Evolutionary conservation across 2,113 vertebrate genomes (phyloP).

Genomic region (Lagenorhynchus albirostris): DNA sequence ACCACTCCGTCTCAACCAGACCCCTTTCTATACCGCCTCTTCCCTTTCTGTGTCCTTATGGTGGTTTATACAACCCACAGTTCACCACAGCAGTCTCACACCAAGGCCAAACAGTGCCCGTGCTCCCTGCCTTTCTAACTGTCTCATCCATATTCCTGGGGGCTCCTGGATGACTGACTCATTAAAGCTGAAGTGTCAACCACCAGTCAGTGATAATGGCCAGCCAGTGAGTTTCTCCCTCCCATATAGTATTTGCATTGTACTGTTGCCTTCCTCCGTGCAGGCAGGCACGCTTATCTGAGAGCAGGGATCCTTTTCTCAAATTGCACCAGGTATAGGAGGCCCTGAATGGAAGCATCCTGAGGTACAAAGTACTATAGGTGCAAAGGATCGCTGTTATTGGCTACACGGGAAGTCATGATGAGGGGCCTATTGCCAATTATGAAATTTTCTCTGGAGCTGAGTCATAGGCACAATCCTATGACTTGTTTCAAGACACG

Average conservation of each 20-base stretch:
- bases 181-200: background rate
- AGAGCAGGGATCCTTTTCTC: background rate
- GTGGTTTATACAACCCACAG: background rate
- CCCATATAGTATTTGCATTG: background rate
- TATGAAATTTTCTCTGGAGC: slow-evolving; percentile 10
- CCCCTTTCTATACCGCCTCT: background rate
- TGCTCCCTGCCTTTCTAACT: background rate
- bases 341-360: background rate
- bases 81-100: background rate
- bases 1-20: background rate
- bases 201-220: background rate
- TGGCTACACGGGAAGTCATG: slow-evolving; percentile 1
- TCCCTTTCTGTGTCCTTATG: background rate
- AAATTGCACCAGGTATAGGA: background rate
- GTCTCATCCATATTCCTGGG: background rate
- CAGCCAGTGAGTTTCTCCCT: background rate
- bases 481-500: background rate
- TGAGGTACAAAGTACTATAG: background rate
- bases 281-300: background rate
- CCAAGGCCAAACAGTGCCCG: background rate
- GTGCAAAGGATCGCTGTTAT: background rate
- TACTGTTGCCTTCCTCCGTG: background rate
- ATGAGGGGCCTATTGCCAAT: background rate
- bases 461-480: background rate
- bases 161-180: background rate